Evolutionary conservation across 1,140 invertebrate species (phyloP), one percentile per base, ranked within the genome.

Genomic region (Drosophila paulistorum): DNA sequence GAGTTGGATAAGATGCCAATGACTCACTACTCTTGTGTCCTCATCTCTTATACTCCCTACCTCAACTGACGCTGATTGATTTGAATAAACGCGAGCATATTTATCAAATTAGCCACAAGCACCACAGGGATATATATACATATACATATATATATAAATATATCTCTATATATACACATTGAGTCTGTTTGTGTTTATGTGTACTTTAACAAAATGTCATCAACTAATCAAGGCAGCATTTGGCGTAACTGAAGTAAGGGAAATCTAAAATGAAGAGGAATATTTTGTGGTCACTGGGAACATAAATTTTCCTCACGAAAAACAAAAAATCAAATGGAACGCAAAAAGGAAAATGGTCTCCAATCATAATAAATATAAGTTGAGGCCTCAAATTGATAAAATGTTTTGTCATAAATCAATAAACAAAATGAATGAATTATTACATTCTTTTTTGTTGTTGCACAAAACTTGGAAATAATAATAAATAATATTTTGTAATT

Each of bases 61-160:
- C 71, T 55, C 71, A 60, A 58, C 77, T 84, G 84, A 89, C 84
- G 85, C 84, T 89, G 84, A 89, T 89, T 89, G 84, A 89, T 89
- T 89, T 89, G 84, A 89, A 89, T 89, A 89, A 89, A 89, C 77
- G 84, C 84, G 84, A 65, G 77, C 84, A 81, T 89, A 89, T 89
- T 89, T 89, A 89, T 89, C 84, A 89, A 89, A 89, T 89, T 89
- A 89, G 77, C 84, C 84, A 71, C 84, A 89, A 81, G 71, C 68
- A 66, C 69, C 71, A 59, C 63, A 51, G 59, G 58, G 10, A 23
- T 39, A 20, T 23, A 30, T 41, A 45, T n/a, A n/a, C n/a, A n/a
- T n/a, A n/a, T n/a, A n/a, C n/a, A n/a, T n/a, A n/a, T n/a, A n/a
- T 14, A 55, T 26, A 54, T 33, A 64, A 30, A 17, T 62, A 33